Base-by-base conservation (phyloP, 2,797 vertebrate genomes). In the Arrhamphus sclerolepis region DNA sequence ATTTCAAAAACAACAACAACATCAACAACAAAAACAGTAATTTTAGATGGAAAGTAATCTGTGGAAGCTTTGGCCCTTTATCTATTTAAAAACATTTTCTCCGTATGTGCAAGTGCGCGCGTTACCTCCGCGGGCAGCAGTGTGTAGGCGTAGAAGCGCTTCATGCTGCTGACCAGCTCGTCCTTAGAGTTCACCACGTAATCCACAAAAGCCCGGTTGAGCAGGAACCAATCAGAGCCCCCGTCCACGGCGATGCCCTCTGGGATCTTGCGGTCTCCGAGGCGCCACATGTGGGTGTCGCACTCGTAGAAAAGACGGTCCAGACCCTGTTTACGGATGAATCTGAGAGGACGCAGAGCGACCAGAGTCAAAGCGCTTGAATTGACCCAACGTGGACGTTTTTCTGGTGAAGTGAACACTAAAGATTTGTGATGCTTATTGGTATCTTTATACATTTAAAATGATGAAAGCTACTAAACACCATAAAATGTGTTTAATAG, bases 201-300 rank as follows among this genome's bases (percentile, higher is more conserved):
- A 22, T 98, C 95, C 82, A 98, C 96, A 61, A 99, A 98, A 49
- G 90, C 90, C 54, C 95, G 93, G 87, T 95, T 99, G 6, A 99
- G 90, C 73, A 98, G 92, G 86, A 99, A 99, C 97, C 97, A 99
- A 42, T 99, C 97, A 0, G 97, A 99, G 28, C 97, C 97, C 0
- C 97, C 97, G 7, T 99, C 97, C 0, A 99, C 96, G 0, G 95
- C 80, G 0, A 99, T 92, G 81, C 97, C 96, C 49, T 99, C 96
- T 0, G 97, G 97, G 86, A 98, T 99, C 76, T 92, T 94, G 9
- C 97, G 89, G 86, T 99, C 97, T 0, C 97, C 97, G 4, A 99
- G 93, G 13, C 97, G 95, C 97, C 97, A 99, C 97, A 99, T 99
- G 90, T 98, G 97, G 0, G 95, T 95, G 5, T 99, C 97, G 0